Conservation (phyloP, 2,113 vertebrate species). For the Phyllopteryx taeniolatus region DNA sequence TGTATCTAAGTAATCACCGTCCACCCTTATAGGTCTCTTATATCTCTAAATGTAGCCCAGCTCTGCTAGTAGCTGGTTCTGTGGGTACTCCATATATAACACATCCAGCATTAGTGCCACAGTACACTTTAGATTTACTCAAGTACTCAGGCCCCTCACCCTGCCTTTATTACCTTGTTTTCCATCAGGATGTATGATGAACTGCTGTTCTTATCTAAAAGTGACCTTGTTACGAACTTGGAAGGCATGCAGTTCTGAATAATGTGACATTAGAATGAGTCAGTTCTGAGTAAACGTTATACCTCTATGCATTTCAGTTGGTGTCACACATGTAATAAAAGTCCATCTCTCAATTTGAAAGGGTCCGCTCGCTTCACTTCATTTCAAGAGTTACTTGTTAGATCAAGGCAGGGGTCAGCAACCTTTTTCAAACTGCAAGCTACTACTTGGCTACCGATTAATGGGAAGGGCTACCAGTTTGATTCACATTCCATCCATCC, state of each 20-base stretch:
- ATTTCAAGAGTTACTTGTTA: background rate
- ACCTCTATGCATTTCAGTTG: conserved; percentile 67
- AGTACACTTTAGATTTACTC: background rate
- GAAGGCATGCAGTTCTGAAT: conserved; percentile 11
- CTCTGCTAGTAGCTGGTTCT: background rate
- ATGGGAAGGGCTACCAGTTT: too few species aligned
- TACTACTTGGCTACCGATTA: too few species aligned
- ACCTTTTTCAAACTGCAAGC: too few species aligned
- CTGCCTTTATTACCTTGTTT: conserved; percentile 5
- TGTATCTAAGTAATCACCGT: conserved; percentile 17
- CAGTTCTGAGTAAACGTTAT: conserved; percentile 6
- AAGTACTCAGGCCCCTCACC: background rate
- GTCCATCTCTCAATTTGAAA: conserved; percentile 20
- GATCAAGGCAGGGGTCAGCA: too few species aligned
- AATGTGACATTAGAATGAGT: background rate
- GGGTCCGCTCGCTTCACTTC: conserved; percentile 16
- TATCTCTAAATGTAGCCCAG: conserved; percentile 6
- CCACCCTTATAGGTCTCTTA: conserved; percentile 20
- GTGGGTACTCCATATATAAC: conserved; percentile 1
- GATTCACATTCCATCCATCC: too few species aligned
- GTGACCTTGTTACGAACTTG: background rate
- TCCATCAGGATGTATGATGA: conserved; percentile 5
- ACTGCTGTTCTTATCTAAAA: conserved; percentile 7
- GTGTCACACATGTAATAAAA: conserved; percentile 32
- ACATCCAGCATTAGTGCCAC: background rate